Conservation (phyloP, 2,113 vertebrate genomes). For the Malaclemys terrapin region DNA sequence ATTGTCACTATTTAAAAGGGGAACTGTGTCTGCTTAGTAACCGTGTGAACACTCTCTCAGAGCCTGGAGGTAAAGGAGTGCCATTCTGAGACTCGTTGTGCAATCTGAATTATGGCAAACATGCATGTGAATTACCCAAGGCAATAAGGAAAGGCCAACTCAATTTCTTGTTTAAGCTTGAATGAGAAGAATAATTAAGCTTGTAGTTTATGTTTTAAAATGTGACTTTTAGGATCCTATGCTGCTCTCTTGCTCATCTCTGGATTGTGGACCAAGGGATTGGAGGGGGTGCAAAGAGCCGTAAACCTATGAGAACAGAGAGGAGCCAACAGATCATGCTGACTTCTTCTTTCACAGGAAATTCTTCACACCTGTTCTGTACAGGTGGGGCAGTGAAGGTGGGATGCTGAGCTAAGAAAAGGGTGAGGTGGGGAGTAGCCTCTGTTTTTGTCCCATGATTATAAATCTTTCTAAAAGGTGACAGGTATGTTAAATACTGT, state of each 20-base stretch:
- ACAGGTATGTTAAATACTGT: not conserved
- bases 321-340: not conserved
- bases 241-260: not conserved
- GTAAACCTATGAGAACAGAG: too few species aligned
- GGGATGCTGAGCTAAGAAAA: not conserved
- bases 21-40: not conserved
- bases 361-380: not conserved
- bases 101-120: slow-evolving; percentile 34
- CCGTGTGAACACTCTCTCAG: not conserved
- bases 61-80: not conserved
- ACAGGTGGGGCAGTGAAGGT: not conserved
- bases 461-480: not conserved
- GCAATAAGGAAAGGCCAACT: not conserved
- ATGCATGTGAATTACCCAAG: slow-evolving; percentile 38
- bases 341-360: not conserved
- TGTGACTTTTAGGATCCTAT: not conserved
- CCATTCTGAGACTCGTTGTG: not conserved
- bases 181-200: not conserved
- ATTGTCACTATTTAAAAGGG: not conserved
- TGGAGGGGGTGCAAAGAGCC: not conserved
- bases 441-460: not conserved
- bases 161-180: not conserved
- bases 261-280: not conserved
- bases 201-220: slow-evolving; percentile 36
- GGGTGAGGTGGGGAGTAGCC: not conserved